These are phyloP conservation scores for Pediacus dermestoides DNA, from an alignment of 2,888 invertebrate genomes.

Conservation along the genomic window DNA sequence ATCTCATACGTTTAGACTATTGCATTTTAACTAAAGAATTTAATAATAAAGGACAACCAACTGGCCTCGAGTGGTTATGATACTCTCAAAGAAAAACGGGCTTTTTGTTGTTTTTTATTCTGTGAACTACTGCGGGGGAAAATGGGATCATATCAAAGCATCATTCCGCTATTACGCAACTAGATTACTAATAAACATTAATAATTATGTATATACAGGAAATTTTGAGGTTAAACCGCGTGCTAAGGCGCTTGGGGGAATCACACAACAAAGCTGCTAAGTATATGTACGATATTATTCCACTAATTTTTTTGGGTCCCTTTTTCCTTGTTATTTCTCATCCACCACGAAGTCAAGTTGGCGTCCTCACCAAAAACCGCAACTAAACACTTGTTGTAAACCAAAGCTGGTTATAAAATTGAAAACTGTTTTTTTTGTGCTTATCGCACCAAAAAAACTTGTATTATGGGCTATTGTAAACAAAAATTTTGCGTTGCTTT, in stretches of 20 bases:
- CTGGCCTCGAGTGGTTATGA: constrained; percentile 10
- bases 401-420: constrained; percentile 42
- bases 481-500: constrained; percentile 44
- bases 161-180: too few species aligned
- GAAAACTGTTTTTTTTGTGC: too few species aligned
- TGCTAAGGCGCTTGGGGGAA: too few species aligned
- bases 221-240: constrained; percentile 8
- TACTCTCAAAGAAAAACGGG: constrained; percentile 13
- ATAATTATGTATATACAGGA: too few species aligned
- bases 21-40: constrained; percentile 45
- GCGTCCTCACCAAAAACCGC: too few species aligned
- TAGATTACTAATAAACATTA: too few species aligned
- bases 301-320: constrained; percentile 32
- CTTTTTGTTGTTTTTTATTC: constrained; percentile 28
- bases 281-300: not conserved
- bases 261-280: too few species aligned
- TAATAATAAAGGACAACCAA: constrained; percentile 19
- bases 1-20: constrained; percentile 50
- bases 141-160: too few species aligned
- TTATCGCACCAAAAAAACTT: too few species aligned
- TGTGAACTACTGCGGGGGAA: too few species aligned
- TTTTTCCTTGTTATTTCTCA: too few species aligned
- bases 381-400: constrained; percentile 36
- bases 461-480: constrained; percentile 51
- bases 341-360: too few species aligned